Conservation (phyloP, 2,113 vertebrate species). For the Forbesichthys papilliferus region DNA sequence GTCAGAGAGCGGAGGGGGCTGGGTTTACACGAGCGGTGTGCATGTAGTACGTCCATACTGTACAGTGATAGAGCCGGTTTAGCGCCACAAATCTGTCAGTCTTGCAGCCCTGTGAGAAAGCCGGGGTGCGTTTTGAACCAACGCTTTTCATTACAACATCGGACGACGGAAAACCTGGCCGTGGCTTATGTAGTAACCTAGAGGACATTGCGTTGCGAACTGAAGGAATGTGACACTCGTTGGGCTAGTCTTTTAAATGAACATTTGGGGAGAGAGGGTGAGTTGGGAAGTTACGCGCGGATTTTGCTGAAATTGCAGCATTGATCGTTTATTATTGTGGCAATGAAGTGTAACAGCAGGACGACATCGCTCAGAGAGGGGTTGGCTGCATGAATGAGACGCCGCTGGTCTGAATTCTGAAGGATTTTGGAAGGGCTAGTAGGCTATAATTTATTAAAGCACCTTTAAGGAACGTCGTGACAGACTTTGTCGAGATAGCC, state of each 20-base stretch:
- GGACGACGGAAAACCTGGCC: conserved; percentile 46
- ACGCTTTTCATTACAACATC: conserved; percentile 40
- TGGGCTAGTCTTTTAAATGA: conserved; percentile 45
- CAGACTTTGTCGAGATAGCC: conserved; percentile 21
- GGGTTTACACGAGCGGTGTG: conserved; percentile 70
- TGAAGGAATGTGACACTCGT: conserved; percentile 63
- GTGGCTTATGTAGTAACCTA: conserved; percentile 18
- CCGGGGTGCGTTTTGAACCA: conserved; percentile 51
- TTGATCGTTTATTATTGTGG: conserved; percentile 21
- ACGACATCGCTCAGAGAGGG: conserved; percentile 16
- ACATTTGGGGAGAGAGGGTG: conserved; percentile 25
- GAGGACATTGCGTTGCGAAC: conserved; percentile 37
- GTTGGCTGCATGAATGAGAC: conserved; percentile 60
- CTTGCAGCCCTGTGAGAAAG: conserved; percentile 56
- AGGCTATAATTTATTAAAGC: conserved; percentile 14
- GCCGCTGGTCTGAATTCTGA: conserved; percentile 12
- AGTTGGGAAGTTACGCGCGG: conserved; percentile 46
- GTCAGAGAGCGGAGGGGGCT: conserved; percentile 67
- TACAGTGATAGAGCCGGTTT: conserved; percentile 63
- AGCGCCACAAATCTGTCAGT: conserved; percentile 55
- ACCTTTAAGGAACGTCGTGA: conserved; percentile 4
- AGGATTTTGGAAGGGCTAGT: conserved; percentile 30
- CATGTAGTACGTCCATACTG: conserved; percentile 53
- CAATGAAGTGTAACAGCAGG: conserved; percentile 7
- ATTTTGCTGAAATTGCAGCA: conserved; percentile 7